phyloP scores from a whole-genome alignment of 2,113 vertebrate species.

The Poicephalus meyeri region DNA sequence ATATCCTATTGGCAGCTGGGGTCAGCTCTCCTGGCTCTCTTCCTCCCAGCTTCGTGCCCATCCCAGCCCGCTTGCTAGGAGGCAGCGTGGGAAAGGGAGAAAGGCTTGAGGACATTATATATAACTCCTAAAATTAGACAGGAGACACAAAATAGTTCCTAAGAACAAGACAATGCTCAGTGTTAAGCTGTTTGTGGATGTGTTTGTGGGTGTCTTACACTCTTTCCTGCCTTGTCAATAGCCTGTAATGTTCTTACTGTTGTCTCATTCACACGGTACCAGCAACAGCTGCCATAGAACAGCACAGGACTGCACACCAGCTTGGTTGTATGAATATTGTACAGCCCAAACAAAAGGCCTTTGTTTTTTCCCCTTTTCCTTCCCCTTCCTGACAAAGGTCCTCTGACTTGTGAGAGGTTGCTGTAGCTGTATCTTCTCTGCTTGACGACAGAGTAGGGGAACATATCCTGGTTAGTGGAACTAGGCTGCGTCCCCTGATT shows the following conservation, averaged over 20 bases:
- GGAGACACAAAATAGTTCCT: neutral
- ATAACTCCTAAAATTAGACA: neutral
- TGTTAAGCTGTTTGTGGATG: neutral
- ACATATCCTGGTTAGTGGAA: neutral
- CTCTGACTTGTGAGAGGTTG: neutral
- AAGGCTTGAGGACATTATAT: neutral
- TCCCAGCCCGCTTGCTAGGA: neutral
- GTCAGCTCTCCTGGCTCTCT: neutral
- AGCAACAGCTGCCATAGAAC: neutral
- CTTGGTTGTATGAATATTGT: neutral
- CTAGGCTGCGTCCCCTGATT: neutral
- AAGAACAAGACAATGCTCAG: rapidly evolving
- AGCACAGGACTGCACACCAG: neutral
- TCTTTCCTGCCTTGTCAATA: neutral
- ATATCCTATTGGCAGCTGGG: neutral
- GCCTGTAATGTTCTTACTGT: neutral
- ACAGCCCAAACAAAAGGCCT: neutral
- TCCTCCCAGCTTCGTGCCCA: neutral
- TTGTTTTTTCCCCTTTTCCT: neutral
- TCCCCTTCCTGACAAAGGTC: neutral
- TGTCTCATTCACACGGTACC: neutral
- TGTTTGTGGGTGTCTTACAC: neutral
- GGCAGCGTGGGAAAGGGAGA: neutral
- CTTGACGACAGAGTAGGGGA: rapidly evolving
- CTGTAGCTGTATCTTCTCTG: neutral